Conservation (phyloP, 2,797 vertebrate genomes). For the Huso huso region DNA sequence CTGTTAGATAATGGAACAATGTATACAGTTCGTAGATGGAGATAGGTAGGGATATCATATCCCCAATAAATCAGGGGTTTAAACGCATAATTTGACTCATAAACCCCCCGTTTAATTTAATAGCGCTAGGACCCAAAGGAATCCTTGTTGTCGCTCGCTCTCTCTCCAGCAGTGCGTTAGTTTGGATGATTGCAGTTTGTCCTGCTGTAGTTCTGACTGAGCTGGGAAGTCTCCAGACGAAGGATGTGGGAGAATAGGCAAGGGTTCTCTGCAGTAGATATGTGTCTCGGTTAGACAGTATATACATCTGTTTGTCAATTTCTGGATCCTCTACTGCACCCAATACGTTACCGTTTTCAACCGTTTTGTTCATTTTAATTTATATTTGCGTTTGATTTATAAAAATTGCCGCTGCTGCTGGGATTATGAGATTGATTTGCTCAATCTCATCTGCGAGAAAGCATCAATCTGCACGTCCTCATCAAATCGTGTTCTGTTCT, state of each 20-base stretch:
- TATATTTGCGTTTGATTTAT: not conserved
- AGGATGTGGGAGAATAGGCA: conserved; percentile 32
- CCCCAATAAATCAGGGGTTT: too few relatives aligned
- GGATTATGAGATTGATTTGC: conserved; percentile 2
- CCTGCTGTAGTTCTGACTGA: conserved; percentile 5
- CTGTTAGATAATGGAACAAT: too few relatives aligned
- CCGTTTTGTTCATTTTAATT: not conserved
- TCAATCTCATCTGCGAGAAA: not conserved
- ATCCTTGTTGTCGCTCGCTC: conserved; percentile 6
- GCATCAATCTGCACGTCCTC: not conserved
- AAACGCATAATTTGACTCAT: too few relatives aligned
- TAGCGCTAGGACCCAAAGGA: conserved; percentile 53
- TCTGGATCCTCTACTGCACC: not conserved
- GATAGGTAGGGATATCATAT: too few relatives aligned
- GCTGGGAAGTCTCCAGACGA: conserved; percentile 24
- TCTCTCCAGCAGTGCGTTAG: conserved; percentile 13
- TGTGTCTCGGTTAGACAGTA: conserved; percentile 26
- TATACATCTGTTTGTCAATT: not conserved
- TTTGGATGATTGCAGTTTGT: conserved; percentile 31
- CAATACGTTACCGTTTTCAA: not conserved
- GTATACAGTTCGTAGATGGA: too few relatives aligned
- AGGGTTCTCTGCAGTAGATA: conserved; percentile 20
- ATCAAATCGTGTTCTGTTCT: too few relatives aligned
- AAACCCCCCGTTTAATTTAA: too few relatives aligned
- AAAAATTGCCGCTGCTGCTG: not conserved